Evolutionary conservation across 2,113 vertebrate genomes (phyloP), one percentile per base, ranked within the genome.

Genomic region (Archilochus colubris): DNA sequence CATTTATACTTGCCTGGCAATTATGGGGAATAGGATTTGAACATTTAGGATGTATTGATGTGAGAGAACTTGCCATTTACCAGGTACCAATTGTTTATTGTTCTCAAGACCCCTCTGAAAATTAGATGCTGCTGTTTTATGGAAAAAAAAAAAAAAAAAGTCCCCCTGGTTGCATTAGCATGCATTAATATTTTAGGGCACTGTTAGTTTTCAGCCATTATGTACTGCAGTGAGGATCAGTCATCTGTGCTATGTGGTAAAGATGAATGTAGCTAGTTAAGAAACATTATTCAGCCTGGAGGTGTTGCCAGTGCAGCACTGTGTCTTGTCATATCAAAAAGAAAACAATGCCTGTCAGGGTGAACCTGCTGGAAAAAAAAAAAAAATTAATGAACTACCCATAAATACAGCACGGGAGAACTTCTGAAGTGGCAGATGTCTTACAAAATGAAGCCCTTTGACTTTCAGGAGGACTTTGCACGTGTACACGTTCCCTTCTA

Each of bases 281-380:
- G 73, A 91, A 95, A 84, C 94, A 91, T 94, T 95, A 91, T 95
- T 96, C 95, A 96, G 82, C 91, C 93, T 70, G 91, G 89, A 94
- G 91, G 93, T 89, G 96, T 95, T 96, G 95, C 91, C 74, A 31
- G 87, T 62, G 93, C 89, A 38, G 75, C n/a, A 21, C 85, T 72
- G 93, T 88, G 78, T 93, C 91, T 96, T 95, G 93, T 95, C 94
- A 30, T 17, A 64, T 81, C 86, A 74, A 38, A 85, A 89, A 58
- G 48, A 63, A 95, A 96, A 95, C 82, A 89, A 88, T 89, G 82
- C 38, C 72, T 80, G 91, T 82, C 87, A 88, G 75, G n/a, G 74
- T 10, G 63, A 92, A 85, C 66, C 91, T 89, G 81, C 67, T 58
- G 69, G 46, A 31, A 40, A 69, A 69, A 50, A 50, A 50, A 50